Evolutionary conservation across 1,140 invertebrate genomes (phyloP).

Genomic region (Lucilia cuprina): DNA sequence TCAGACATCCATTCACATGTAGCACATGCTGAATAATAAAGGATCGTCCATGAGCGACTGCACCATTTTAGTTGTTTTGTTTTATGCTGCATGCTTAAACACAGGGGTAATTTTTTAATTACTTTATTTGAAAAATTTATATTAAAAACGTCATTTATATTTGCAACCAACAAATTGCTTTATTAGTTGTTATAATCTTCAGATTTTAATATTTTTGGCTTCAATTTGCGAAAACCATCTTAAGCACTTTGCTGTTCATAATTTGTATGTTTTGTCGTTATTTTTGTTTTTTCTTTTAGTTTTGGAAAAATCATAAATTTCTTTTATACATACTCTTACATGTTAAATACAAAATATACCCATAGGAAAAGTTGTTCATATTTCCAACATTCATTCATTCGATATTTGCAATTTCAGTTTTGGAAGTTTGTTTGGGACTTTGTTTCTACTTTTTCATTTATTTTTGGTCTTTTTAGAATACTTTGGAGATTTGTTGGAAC

Average conservation of each 20-base stretch:
- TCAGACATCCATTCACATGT: neutral
- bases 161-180: constrained; percentile 26
- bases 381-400: neutral
- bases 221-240: neutral
- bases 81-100: neutral
- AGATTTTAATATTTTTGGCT: neutral
- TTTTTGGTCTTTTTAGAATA: constrained; percentile 12
- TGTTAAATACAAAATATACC: constrained; percentile 7
- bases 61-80: neutral
- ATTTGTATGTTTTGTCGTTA: neutral
- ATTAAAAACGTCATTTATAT: constrained; percentile 23
- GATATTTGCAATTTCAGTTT: constrained; percentile 18
- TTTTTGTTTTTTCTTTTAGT: neutral
- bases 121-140: constrained; percentile 27
- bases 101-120: neutral
- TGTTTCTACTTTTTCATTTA: neutral
- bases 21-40: neutral
- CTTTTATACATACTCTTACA: too few species aligned
- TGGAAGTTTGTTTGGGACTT: neutral
- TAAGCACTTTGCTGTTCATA: neutral
- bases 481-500: constrained; percentile 20
- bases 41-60: too few species aligned
- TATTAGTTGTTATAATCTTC: constrained; percentile 11
- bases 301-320: constrained; percentile 32
- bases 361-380: constrained; percentile 23